Conservation (phyloP, 2,113 vertebrate genomes). For the Hemibagrus wyckioides region DNA sequence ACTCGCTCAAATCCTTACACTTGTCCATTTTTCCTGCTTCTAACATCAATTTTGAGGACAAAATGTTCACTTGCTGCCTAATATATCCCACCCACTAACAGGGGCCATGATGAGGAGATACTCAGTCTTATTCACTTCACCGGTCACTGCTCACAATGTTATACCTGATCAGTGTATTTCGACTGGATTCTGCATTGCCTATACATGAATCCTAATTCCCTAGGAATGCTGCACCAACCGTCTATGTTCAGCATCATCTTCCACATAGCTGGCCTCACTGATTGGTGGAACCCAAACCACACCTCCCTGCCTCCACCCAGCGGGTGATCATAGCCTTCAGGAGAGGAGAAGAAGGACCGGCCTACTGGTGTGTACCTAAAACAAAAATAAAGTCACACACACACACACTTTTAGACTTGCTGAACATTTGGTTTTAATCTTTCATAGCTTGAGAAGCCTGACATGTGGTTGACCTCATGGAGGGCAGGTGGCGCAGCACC, state of each 20-base stretch:
- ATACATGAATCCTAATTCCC: background rate
- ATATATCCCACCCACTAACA: too few species aligned
- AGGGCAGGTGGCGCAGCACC: constrained; percentile 94
- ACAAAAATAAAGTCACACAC: background rate
- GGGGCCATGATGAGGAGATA: too few species aligned
- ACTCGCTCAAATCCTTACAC: too few species aligned
- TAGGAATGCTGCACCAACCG: constrained; percentile 71
- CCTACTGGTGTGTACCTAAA: constrained; percentile 94
- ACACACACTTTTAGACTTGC: background rate
- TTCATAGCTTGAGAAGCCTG: background rate
- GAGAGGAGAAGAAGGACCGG: constrained; percentile 96
- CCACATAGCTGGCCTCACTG: constrained; percentile 97
- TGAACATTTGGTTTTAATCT: background rate
- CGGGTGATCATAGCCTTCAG: constrained; percentile 94
- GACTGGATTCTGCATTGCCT: background rate
- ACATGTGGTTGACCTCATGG: constrained; percentile 86
- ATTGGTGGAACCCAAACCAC: constrained; percentile 98
- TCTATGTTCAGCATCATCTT: constrained; percentile 99
- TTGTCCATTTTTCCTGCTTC: too few species aligned
- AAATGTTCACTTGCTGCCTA: too few species aligned
- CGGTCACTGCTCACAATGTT: too few species aligned
- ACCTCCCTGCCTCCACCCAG: constrained; percentile 94
- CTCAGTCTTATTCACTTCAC: too few species aligned
- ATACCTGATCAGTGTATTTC: too few species aligned
- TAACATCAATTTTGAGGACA: too few species aligned